Conservation (phyloP, 2,797 vertebrate species). For the Amniataba percoides region DNA sequence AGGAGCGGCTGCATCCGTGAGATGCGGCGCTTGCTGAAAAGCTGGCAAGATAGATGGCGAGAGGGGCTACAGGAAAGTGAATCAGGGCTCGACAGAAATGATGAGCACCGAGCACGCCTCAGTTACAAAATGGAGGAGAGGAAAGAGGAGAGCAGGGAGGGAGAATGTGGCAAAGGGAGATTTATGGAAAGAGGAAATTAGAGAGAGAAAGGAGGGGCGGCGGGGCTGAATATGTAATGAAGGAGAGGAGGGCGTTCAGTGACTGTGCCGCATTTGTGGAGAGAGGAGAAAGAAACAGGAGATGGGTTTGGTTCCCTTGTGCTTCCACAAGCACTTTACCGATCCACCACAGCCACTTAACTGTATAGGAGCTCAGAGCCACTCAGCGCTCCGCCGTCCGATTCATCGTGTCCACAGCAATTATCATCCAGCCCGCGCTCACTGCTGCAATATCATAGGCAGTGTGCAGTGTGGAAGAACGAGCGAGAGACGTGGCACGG, state of each 20-base stretch:
- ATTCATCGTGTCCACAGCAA: constrained; percentile 72
- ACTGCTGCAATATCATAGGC: constrained; percentile 40
- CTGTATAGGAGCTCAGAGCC: constrained; percentile 55
- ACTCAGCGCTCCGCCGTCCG: constrained; percentile 41
- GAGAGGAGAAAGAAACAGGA: constrained; percentile 54
- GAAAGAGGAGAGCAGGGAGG: constrained; percentile 15
- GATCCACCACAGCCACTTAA: constrained; percentile 77
- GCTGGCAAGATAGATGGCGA: constrained; percentile 70
- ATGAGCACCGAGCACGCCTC: constrained; percentile 61
- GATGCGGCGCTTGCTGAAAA: constrained; percentile 48
- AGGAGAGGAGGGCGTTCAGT: constrained; percentile 34
- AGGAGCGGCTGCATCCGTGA: constrained; percentile 57
- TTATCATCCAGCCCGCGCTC: constrained; percentile 57
- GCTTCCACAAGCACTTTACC: constrained; percentile 74
- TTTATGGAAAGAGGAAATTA: constrained; percentile 74
- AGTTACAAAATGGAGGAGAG: constrained; percentile 64
- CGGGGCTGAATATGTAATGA: constrained; percentile 57
- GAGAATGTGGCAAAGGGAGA: constrained; percentile 47
- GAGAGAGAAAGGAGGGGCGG: constrained; percentile 11
- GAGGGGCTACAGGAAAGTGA: constrained; percentile 64
- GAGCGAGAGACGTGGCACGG: constrained; percentile 3
- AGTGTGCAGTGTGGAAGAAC: background rate
- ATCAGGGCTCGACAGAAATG: constrained; percentile 68
- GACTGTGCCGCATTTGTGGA: constrained; percentile 43
- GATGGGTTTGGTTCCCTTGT: constrained; percentile 60